phyloP scores from a whole-genome alignment of 2,888 invertebrate species.

The Xylota sylvarum region DNA sequence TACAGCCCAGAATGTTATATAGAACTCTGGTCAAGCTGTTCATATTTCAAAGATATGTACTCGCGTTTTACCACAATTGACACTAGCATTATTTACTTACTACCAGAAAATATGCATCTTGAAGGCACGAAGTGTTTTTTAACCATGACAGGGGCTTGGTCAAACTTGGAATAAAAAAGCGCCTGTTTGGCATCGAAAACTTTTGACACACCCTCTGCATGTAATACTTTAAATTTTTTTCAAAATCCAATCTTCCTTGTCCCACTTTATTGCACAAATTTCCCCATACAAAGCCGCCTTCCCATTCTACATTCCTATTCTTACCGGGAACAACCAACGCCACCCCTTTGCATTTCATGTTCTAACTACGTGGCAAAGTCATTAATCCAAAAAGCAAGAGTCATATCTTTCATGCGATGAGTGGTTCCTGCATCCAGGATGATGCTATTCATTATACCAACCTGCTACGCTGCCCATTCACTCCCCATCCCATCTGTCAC shows the following conservation, averaged over 20 bases:
- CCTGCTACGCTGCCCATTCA: conserved; percentile 25
- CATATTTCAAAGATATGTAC: no score
- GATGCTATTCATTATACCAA: conserved; percentile 71
- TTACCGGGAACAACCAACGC: no score
- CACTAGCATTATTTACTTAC: no score
- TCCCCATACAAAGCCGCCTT: neutral
- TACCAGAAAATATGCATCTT: no score
- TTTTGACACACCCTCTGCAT: neutral
- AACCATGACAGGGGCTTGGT: no score
- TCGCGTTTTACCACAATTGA: no score
- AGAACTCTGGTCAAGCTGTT: no score
- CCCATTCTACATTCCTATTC: neutral
- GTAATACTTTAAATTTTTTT: neutral
- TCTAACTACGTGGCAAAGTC: conserved; percentile 72
- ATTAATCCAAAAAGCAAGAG: conserved; percentile 73
- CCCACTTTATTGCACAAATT: neutral
- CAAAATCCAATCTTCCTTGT: neutral
- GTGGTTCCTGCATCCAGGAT: conserved; percentile 73
- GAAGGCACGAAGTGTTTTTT: no score
- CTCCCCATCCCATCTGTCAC: conserved; percentile 56
- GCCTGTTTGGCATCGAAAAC: no score
- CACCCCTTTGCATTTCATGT: conserved; percentile 54
- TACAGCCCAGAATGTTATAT: no score
- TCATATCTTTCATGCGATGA: conserved; percentile 76
- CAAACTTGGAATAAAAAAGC: no score